phyloP scores from a whole-genome alignment of 2,888 invertebrate species.

The Notodonta ziczac region DNA sequence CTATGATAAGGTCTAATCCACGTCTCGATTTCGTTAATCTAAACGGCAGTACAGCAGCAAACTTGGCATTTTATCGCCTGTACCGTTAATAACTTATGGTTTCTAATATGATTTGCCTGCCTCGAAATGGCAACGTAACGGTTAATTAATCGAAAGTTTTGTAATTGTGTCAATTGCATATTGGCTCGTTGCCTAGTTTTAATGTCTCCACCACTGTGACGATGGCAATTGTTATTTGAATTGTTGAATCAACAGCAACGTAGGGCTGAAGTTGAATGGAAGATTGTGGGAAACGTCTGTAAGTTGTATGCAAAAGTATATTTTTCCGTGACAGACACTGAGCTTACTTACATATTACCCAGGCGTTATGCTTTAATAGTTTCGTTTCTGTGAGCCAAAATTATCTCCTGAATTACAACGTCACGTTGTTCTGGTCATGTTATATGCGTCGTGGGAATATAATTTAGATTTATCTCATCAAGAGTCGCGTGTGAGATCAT shows the following conservation, averaged over 20 bases:
- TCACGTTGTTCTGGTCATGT: slow-evolving; percentile 21
- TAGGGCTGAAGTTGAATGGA: neutral
- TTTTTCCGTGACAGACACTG: neutral
- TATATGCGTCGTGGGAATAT: slow-evolving; percentile 32
- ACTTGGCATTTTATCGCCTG: neutral
- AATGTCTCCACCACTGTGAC: neutral
- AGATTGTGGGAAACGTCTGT: neutral
- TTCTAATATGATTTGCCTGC: slow-evolving; percentile 27
- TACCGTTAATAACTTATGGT: slow-evolving; percentile 24
- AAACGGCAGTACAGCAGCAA: neutral
- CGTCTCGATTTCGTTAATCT: neutral
- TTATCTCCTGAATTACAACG: slow-evolving; percentile 24
- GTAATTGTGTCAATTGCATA: slow-evolving; percentile 30
- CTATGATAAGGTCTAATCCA: neutral
- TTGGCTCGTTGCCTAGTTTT: slow-evolving; percentile 10
- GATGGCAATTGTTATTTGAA: slow-evolving; percentile 1
- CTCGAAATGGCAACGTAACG: slow-evolving; percentile 20
- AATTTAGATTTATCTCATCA: slow-evolving; percentile 33
- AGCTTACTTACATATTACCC: neutral
- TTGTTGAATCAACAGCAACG: neutral
- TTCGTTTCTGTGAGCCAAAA: slow-evolving; percentile 12
- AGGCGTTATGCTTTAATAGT: no score
- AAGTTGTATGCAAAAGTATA: neutral
- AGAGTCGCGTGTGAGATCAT: slow-evolving; percentile 32
- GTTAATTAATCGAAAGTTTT: slow-evolving; percentile 24